A percentile compares a stretch with the other conserved stretches of the same genome.
Conservation (phyloP, 2,888 invertebrate species). For the Caenorhabditis angaria region DNA sequence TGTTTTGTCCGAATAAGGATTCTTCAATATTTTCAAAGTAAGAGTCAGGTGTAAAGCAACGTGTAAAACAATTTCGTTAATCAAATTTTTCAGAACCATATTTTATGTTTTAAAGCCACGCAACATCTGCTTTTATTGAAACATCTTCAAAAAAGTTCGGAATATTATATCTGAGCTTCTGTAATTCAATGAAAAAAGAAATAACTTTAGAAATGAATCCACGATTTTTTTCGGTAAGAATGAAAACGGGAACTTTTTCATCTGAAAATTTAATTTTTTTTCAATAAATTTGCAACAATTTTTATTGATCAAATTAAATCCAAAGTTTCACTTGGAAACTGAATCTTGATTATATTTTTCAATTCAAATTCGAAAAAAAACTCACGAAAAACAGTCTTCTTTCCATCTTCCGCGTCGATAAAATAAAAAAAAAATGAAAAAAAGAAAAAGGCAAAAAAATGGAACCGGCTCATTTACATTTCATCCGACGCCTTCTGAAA, state of each 20-base stretch:
- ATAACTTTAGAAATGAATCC: not conserved
- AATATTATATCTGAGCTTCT: too few species aligned
- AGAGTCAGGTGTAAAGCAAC: too few species aligned
- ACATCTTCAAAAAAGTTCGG: too few species aligned
- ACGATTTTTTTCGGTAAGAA: not conserved
- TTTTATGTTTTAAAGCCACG: too few species aligned
- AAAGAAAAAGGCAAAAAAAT: not conserved
- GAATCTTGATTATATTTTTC: not conserved
- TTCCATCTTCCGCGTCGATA: not conserved
- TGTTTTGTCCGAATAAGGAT: too few species aligned
- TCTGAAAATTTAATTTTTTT: not conserved
- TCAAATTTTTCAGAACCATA: too few species aligned
- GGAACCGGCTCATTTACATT: conserved; percentile 6
- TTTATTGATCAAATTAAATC: not conserved
- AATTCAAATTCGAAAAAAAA: not conserved
- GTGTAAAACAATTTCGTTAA: too few species aligned
- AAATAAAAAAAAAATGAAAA: not conserved
- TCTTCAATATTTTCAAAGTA: too few species aligned
- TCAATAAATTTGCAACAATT: too few species aligned
- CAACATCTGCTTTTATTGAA: too few species aligned
- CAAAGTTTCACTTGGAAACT: not conserved
- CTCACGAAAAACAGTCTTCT: conserved; percentile 1
- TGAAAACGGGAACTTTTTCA: not conserved
- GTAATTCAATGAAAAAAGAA: too few species aligned
- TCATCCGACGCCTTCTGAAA: not conserved